Evolutionary conservation across 2,797 vertebrate genomes (phyloP).

Genomic region (Darevskia mixta): DNA sequence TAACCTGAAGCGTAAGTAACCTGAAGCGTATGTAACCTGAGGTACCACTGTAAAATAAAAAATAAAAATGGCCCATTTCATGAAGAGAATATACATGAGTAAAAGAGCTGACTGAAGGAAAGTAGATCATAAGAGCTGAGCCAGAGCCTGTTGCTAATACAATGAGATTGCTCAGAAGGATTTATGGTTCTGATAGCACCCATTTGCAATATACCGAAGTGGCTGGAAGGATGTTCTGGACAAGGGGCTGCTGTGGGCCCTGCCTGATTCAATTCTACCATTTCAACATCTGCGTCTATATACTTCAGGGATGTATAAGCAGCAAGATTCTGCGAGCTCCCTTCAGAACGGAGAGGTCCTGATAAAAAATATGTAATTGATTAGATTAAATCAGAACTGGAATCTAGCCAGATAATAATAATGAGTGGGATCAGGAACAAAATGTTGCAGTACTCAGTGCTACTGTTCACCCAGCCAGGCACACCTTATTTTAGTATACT

Average conservation of each 20-base stretch:
- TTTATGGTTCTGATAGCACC: slow-evolving; percentile 49
- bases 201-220: slow-evolving; percentile 28
- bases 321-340: slow-evolving; percentile 50
- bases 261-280: slow-evolving; percentile 2
- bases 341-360: background rate
- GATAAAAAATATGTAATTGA: background rate
- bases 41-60: no score
- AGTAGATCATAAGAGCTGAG: background rate
- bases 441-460: background rate
- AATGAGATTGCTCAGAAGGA: slow-evolving; percentile 36
- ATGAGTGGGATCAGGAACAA: background rate
- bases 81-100: background rate
- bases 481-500: background rate
- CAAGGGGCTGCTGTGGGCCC: background rate
- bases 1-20: no score
- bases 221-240: background rate
- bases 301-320: slow-evolving; percentile 37
- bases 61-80: background rate
- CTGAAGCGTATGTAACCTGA: no score
- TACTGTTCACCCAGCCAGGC: background rate
- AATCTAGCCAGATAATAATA: background rate
- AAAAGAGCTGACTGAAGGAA: background rate
- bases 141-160: slow-evolving; percentile 9
- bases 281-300: slow-evolving; percentile 33
- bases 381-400: background rate